These are phyloP conservation scores for Pteruthius melanotis DNA, from an alignment of 2,113 vertebrate species.

Conservation along the genomic window DNA sequence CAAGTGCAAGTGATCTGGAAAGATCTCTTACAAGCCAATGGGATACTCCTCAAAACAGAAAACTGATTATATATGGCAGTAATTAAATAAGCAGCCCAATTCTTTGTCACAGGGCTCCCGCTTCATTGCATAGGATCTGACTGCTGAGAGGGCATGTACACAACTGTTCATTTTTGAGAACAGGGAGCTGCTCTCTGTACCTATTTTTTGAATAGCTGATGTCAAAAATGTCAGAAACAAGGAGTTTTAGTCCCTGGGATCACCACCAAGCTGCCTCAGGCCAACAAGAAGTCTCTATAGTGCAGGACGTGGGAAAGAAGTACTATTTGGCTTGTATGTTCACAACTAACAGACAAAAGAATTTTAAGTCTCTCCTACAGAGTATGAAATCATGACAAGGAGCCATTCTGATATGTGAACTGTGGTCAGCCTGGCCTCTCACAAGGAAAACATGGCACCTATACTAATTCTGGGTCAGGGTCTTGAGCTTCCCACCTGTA, in stretches of 20 bases:
- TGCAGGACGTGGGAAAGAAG: not conserved
- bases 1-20: not conserved
- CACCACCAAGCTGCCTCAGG: not conserved
- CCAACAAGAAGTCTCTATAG: not conserved
- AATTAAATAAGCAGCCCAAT: not conserved
- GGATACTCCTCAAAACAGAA: not conserved
- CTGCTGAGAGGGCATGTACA: not conserved
- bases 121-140: not conserved
- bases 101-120: not conserved
- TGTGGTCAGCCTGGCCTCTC: not conserved
- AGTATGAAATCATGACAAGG: not conserved
- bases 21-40: not conserved
- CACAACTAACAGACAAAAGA: not conserved
- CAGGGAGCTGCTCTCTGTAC: not conserved
- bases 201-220: not conserved
- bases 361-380: not conserved
- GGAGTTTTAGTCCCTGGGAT: not conserved
- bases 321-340: not conserved
- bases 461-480: not conserved
- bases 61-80: not conserved
- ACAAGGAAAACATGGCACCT: not conserved
- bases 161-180: not conserved
- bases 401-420: not conserved
- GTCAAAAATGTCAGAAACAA: not conserved
- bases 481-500: not conserved